phyloP scores from a whole-genome alignment of 2,888 invertebrate species.

The Cosmia pyralina region DNA sequence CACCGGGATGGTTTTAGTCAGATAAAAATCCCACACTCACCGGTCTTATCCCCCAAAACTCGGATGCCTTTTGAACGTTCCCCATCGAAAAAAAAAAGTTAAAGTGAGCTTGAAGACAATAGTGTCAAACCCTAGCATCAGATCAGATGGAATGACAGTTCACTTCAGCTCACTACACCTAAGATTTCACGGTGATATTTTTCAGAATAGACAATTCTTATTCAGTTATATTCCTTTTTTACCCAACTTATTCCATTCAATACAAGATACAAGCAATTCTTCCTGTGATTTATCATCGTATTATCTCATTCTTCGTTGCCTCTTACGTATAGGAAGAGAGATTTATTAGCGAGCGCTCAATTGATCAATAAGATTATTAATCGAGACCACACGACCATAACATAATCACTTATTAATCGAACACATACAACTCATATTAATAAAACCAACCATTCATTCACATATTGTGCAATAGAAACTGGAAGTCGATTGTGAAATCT shows the following conservation, averaged over 20 bases:
- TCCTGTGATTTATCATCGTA: conserved; percentile 11
- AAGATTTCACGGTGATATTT: neutral
- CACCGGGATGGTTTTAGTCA: no score
- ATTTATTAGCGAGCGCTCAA: conserved; percentile 14
- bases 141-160: neutral
- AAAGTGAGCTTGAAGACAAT: neutral
- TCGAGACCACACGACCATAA: conserved; percentile 26
- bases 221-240: neutral
- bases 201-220: neutral
- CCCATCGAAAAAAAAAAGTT: no score
- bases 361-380: conserved; percentile 47
- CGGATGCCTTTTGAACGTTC: no score
- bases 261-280: neutral
- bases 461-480: conserved; percentile 60
- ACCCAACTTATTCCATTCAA: neutral
- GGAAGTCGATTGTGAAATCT: conserved; percentile 68
- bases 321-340: conserved; percentile 10
- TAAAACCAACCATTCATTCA: conserved; percentile 45
- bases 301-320: conserved; percentile 1
- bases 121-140: neutral
- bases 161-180: neutral
- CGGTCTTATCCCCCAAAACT: no score
- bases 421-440: conserved; percentile 50
- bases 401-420: conserved; percentile 47
- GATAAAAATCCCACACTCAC: no score